Base-by-base conservation (phyloP, 2,113 vertebrate species). In the Urocolius indicus region DNA sequence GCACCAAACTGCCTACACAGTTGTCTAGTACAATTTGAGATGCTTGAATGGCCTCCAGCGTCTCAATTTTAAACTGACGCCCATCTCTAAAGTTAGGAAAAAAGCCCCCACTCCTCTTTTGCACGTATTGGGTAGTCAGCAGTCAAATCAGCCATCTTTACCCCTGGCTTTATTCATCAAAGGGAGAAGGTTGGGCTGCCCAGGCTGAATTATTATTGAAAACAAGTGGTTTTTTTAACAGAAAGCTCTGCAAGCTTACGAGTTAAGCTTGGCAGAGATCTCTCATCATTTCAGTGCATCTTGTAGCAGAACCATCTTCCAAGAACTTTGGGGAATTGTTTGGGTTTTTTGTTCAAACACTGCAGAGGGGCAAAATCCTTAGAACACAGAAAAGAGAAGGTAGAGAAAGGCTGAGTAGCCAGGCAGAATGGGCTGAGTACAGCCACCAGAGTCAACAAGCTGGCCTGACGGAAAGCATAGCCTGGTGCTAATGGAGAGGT, bases 1-100 rank as follows among this genome's bases (percentile, higher is more conserved):
- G 88, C 75, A 93, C 59, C 83, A 52, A 77, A 45, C 93, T 90
- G 86, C 94, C 96, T 88, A 95, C 95, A 67, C 79, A 78, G 83
- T 63, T 96, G 89, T 90, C 93, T 96, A 16, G 57, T 30, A 48
- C 84, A 81, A 95, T 94, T 92, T 95, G 86, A 95, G 57, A 95
- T 89, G 76, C 76, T 95, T 92, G 72, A 88, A 76, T 94, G 72
- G 86, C 59, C 88, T 93, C 76, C 94, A 65, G 58, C 51, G 69
- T 84, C 87, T 87, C 91, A 63, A 30, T 91, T 96, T 94, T 92
- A 87, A 81, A 87, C 30, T 90, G 68, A 68, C 13, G 4, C 26
- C 57, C 73, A 52, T 52, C 52, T 61, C 48, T 93, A 65, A 92
- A 84, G 61, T 52, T 59, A 38, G 59, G 34, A 34, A 49, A 49